Conservation (phyloP, 1,140 invertebrate species). For the Drosophila sucinea region DNA sequence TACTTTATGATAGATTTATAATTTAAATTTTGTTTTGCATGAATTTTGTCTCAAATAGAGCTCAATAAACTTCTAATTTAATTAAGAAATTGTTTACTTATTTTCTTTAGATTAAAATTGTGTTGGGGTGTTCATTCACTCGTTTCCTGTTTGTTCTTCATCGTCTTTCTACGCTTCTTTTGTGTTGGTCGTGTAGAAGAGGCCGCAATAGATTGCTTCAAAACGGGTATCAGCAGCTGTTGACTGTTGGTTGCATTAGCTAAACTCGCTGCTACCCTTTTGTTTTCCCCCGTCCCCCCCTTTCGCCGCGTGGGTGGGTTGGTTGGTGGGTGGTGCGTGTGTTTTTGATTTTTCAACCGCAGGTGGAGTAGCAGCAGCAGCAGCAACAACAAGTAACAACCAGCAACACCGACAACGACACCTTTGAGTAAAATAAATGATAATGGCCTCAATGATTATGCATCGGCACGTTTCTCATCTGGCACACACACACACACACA, state of each 20-base stretch:
- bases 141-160: background rate
- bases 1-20: too few species aligned
- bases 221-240: background rate
- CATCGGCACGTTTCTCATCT: conserved; percentile 81
- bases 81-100: too few species aligned
- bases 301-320: background rate
- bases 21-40: too few species aligned
- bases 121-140: background rate
- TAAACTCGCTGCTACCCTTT: conserved; percentile 22
- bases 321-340: conserved; percentile 57
- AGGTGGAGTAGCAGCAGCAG: conserved; percentile 1
- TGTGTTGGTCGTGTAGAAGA: background rate
- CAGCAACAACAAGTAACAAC: background rate
- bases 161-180: too few species aligned
- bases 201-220: background rate
- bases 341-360: conserved; percentile 64
- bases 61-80: too few species aligned
- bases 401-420: conserved; percentile 52
- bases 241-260: conserved; percentile 23
- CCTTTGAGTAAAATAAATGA: conserved; percentile 81
- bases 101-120: too few species aligned
- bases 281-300: too few species aligned
- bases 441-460: conserved; percentile 80
- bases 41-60: too few species aligned
- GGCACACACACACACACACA: conserved; percentile 44